Evolutionary conservation across 2,113 vertebrate species (phyloP).

Genomic region (Uropsilus gracilis): DNA sequence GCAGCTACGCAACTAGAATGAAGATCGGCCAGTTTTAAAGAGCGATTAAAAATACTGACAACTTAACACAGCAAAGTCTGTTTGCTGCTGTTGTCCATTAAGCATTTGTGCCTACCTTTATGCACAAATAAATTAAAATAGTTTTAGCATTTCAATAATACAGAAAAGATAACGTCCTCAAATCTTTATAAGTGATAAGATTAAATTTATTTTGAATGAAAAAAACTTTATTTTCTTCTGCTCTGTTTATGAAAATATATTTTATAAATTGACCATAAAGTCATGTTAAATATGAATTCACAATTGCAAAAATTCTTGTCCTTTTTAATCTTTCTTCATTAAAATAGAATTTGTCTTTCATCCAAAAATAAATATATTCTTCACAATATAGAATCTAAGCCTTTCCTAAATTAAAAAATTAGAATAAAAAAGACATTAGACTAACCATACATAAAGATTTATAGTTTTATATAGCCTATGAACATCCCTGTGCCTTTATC

Average conservation of each 20-base stretch:
- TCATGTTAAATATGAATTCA: neutral
- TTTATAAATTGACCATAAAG: neutral
- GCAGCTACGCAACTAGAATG: neutral
- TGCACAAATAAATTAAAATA: neutral
- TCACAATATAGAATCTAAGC: neutral
- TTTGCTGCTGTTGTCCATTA: neutral
- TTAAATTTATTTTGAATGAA: neutral
- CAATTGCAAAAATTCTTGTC: neutral
- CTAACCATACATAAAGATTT: neutral
- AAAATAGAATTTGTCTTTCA: neutral
- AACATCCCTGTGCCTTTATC: neutral
- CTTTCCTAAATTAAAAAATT: slow-evolving; percentile 10
- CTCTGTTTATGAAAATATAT: neutral
- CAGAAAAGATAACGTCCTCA: neutral
- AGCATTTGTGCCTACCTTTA: neutral
- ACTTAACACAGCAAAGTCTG: neutral
- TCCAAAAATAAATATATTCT: slow-evolving; percentile 7
- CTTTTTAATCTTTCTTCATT: neutral
- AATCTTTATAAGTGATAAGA: neutral
- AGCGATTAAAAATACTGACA: neutral
- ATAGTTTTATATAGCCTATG: neutral
- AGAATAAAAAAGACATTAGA: no score
- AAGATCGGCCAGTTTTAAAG: neutral
- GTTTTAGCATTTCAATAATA: neutral
- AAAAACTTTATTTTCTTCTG: neutral